Base-by-base conservation (phyloP, 2,113 vertebrate species). In the Dicentrarchus labrax region DNA sequence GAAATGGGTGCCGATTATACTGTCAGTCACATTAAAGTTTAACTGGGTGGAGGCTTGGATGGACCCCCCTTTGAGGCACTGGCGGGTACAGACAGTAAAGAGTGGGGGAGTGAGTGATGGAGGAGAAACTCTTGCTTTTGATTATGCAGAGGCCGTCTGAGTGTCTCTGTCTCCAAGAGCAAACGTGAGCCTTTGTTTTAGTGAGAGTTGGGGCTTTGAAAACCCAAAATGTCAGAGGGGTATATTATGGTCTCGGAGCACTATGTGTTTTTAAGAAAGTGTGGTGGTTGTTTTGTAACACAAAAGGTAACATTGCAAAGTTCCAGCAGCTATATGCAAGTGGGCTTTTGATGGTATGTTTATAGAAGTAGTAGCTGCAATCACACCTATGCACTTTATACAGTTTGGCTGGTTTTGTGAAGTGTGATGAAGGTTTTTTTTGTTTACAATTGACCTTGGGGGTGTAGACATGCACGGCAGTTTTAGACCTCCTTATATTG, bases 1-100 rank as follows among this genome's bases (percentile, higher is more conserved):
- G 86, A 92, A 91, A 91, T 88, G 57, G 79, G 72, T 78, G 83
- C 78, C 39, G 64, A 91, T 90, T 89, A 92, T 90, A 80, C 88
- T 90, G 84, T 90, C 91, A 74, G 77, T 90, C 82, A 85, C 84
- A 86, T 94, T 87, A 89, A 90, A 87, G 80, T 90, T 86, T 84
- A 86, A 91, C 91, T 83, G 77, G 83, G 69, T 74, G 59, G 73
- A 87, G 76, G 81, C 73, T 86, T 62, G 80, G 76, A 84, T 73
- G 89, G 80, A 85, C 77, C 88, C 84, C 70, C 84, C 86, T 90
- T 75, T 86, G 70, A 89, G 77, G 78, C 79, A 69, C 62, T 39
- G 61, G 62, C 53, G 84, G 74, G 79, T 69, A 86, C 66, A 89
- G 77, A 69, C 69, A 38, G 70, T 79, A 70, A 86, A 89, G 72